Percentiles rank a stretch among this genome's conserved stretches.
phyloP scores from a whole-genome alignment of 2,888 invertebrate genomes.

The Conistra vaccinii region DNA sequence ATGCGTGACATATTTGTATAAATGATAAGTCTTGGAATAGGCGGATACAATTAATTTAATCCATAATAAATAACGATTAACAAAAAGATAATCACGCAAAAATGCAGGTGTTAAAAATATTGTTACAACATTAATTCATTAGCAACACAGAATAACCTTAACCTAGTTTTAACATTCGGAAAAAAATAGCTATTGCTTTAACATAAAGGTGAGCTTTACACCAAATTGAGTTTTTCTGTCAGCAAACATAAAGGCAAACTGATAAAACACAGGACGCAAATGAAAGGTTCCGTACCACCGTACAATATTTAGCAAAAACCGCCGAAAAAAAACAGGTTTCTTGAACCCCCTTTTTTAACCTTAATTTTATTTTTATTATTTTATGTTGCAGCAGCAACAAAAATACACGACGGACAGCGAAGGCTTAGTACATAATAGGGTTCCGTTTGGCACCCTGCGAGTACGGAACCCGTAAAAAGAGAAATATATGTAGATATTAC shows the following conservation, averaged over 20 bases:
- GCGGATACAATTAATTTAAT: constrained; percentile 23
- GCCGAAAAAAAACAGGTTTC: no score
- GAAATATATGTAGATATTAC: neutral
- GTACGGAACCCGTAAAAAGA: no score
- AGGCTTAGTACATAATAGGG: no score
- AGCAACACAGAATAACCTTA: neutral
- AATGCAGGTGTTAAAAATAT: neutral
- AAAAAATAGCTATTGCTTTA: neutral
- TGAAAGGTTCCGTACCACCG: no score
- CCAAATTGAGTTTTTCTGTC: neutral
- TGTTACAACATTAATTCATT: constrained; percentile 9
- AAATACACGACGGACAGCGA: no score
- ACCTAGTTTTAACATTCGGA: neutral
- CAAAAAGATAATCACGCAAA: neutral
- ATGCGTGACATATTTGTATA: constrained; percentile 2
- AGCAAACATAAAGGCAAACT: neutral
- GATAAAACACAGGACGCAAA: neutral
- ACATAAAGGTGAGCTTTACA: neutral
- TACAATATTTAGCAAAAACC: no score
- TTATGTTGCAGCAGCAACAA: no score
- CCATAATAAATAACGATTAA: neutral
- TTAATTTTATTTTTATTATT: no score
- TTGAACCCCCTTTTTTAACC: no score
- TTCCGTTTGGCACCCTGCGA: no score
- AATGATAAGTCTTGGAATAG: constrained; percentile 8